phyloP scores from a whole-genome alignment of 2,113 vertebrate genomes.

The Corynorhinus townsendii region DNA sequence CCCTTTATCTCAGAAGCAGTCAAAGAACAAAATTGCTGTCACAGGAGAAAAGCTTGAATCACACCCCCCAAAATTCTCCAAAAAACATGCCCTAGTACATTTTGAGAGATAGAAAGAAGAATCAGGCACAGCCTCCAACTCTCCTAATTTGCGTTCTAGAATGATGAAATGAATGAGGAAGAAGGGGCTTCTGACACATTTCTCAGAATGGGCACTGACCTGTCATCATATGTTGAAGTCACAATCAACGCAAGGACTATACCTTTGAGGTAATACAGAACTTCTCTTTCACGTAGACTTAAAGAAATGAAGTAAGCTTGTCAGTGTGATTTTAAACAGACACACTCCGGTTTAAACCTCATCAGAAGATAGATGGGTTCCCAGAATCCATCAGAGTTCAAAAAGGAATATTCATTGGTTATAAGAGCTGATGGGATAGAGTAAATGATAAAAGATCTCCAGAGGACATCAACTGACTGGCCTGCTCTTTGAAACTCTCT shows the following conservation, averaged over 20 bases:
- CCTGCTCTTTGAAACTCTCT: neutral
- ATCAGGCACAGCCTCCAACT: neutral
- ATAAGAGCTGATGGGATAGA: constrained; percentile 25
- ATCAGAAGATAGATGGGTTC: constrained; percentile 30
- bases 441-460: constrained; percentile 54
- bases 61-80: constrained; percentile 50
- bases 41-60: constrained; percentile 57
- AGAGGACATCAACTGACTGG: constrained; percentile 34
- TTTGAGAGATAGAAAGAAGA: constrained; percentile 61
- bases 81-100: constrained; percentile 17
- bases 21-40: constrained; percentile 30
- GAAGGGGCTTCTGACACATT: constrained; percentile 57
- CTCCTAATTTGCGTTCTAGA: constrained; percentile 51
- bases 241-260: constrained; percentile 55
- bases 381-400: constrained; percentile 23
- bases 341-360: constrained; percentile 29
- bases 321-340: constrained; percentile 57
- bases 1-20: constrained; percentile 34
- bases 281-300: constrained; percentile 68
- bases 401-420: constrained; percentile 43
- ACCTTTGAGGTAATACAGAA: constrained; percentile 64
- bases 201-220: constrained; percentile 46
- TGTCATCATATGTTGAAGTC: constrained; percentile 56
- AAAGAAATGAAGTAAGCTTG: constrained; percentile 70
- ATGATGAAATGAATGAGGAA: constrained; percentile 44